Percentiles rank a stretch among this genome's conserved stretches.
These are phyloP conservation scores for Rhineura floridana DNA, from an alignment of 2,113 vertebrate genomes.

Conservation along the genomic window DNA sequence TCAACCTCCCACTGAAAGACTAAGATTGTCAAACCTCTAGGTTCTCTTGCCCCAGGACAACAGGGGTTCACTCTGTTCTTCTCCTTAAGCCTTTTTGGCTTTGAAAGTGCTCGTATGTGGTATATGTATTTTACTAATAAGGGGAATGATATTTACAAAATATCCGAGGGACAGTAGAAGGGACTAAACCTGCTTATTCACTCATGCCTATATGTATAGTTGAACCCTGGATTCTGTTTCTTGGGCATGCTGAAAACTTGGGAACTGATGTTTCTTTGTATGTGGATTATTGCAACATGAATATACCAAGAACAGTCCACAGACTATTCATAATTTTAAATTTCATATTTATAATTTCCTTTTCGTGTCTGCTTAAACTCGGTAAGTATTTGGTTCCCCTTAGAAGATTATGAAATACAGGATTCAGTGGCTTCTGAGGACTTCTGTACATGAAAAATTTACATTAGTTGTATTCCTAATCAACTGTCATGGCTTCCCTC, in stretches of 20 bases:
- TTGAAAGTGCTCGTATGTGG: too few species aligned
- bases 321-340: background rate
- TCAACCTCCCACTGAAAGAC: background rate
- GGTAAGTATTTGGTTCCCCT: background rate
- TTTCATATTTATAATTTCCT: background rate
- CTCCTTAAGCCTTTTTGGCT: too few species aligned
- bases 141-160: too few species aligned
- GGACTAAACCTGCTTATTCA: too few species aligned
- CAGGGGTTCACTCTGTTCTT: background rate
- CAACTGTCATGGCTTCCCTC: background rate
- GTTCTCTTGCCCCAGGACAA: background rate
- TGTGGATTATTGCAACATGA: background rate
- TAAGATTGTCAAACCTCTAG: background rate
- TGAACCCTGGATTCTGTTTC: too few species aligned
- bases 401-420: background rate
- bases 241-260: too few species aligned
- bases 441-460: background rate
- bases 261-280: background rate
- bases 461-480: too few species aligned
- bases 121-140: too few species aligned
- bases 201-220: too few species aligned
- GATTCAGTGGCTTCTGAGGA: background rate
- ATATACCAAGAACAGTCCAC: background rate
- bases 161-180: too few species aligned
- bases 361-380: too few species aligned